Evolutionary conservation across 2,888 invertebrate genomes (phyloP), one percentile per base, ranked within the genome.

Genomic region (Bellardia pandia): DNA sequence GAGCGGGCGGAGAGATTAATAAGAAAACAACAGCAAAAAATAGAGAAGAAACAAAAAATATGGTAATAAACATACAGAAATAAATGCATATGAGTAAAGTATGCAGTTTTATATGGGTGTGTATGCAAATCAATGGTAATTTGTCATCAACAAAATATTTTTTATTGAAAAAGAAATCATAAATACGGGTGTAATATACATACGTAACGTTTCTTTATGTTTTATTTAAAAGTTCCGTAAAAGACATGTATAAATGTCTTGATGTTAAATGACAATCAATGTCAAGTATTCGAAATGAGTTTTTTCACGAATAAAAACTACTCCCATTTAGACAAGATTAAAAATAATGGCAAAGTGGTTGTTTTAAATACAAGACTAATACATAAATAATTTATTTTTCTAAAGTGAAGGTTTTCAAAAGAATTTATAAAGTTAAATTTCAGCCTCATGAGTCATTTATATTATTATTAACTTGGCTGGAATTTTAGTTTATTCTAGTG

Each of bases 211-310:
- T 42, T 23, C 8, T 40, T 60, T 13, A 2, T 33, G 4, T 13
- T 4, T 58, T 4, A 30, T 51, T 51, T 60, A 64, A 16, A 33
- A 62, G 33, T 64, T 56, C 45, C 56, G 14, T 53, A 53, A 5
- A 62, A 71, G 60, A 64, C 30, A 81, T 48, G 37, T 13, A 37
- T 48, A 75, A 75, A 68, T 56, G 45, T 40, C 72, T 42, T 72
- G 16, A 80, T 40, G 7, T 48, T 14, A 75, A 81, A 56, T 53
- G 58, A 40, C 74, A 66, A 62, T 75, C 74, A 74, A 81, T 82
- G 81, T 82, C 75, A 82, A 82, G 58, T 72, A 71, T 79, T 69
- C 56, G 8, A 58, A 30, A 48, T 42, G 13, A 33, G 30, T n/a
- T 74, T 60, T 42, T 60, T 60, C 33, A 58, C 23, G 11, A 9